phyloP scores from a whole-genome alignment of 2,113 vertebrate genomes.

The Anoura caudifer region DNA sequence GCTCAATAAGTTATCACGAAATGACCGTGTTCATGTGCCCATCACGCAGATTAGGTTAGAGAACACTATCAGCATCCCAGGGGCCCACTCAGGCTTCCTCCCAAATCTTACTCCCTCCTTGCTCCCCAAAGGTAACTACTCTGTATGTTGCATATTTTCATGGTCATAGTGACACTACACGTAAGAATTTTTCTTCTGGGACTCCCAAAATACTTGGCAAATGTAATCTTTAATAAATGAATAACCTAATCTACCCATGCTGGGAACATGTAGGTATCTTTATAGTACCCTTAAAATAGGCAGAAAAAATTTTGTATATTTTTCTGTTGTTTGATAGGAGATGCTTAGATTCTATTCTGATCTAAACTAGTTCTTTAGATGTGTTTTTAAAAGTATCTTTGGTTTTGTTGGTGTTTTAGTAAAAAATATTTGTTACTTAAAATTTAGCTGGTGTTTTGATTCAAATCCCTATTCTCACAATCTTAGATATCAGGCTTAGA shows the following conservation, averaged over 20 bases:
- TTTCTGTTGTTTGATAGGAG: conserved; percentile 23
- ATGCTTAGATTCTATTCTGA: conserved; percentile 2
- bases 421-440: background rate
- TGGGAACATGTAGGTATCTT: background rate
- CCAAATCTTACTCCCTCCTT: background rate
- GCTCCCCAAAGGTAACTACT: background rate
- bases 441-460: conserved; percentile 1
- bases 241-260: background rate
- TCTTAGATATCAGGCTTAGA: background rate
- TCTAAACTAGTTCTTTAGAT: background rate
- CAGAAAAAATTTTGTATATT: background rate
- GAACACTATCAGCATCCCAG: background rate
- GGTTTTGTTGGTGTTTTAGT: background rate
- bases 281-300: background rate
- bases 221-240: background rate
- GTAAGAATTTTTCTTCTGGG: background rate
- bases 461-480: background rate
- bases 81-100: background rate
- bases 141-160: background rate
- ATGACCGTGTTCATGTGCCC: background rate
- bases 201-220: background rate
- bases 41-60: background rate
- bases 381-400: background rate
- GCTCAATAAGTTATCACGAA: background rate
- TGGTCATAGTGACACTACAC: background rate